Evolutionary conservation across 1,140 invertebrate species (phyloP).

Genomic region (Drosophila sp.): DNA sequence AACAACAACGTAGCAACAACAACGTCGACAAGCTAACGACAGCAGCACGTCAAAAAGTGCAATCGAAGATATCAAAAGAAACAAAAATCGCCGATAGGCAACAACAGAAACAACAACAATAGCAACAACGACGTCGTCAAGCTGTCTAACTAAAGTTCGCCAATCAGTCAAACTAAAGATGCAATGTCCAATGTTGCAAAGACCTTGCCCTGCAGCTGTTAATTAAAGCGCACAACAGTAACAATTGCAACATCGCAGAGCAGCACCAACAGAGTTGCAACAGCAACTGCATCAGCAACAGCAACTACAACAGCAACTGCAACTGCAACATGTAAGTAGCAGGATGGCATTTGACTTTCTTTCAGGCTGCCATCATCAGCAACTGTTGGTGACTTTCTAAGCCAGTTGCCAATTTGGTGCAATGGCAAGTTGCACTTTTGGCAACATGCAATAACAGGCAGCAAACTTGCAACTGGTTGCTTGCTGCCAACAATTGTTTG

Average conservation of each 20-base stretch:
- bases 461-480: conserved; percentile 32
- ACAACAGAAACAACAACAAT: conserved; percentile 18
- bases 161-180: conserved; percentile 70
- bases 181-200: conserved; percentile 36
- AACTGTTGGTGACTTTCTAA: conserved; percentile 68
- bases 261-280: conserved; percentile 26
- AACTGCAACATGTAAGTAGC: conserved; percentile 42
- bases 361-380: conserved; percentile 46
- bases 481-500: conserved; percentile 69
- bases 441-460: conserved; percentile 55
- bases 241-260: conserved; percentile 19
- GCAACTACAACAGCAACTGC: conserved; percentile 30
- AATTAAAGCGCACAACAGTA: conserved; percentile 59
- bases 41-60: conserved; percentile 54
- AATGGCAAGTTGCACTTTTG: conserved; percentile 65
- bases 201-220: conserved; percentile 69
- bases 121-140: conserved; percentile 38
- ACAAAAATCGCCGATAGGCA: conserved; percentile 50
- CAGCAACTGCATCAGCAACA: conserved; percentile 36
- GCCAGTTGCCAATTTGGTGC: conserved; percentile 81
- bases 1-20: conserved; percentile 31
- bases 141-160: conserved; percentile 50
- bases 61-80: conserved; percentile 59
- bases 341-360: conserved; percentile 69
- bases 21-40: conserved; percentile 54